phyloP scores from a whole-genome alignment of 2,888 invertebrate genomes.

The Drosophila subquinaria region DNA sequence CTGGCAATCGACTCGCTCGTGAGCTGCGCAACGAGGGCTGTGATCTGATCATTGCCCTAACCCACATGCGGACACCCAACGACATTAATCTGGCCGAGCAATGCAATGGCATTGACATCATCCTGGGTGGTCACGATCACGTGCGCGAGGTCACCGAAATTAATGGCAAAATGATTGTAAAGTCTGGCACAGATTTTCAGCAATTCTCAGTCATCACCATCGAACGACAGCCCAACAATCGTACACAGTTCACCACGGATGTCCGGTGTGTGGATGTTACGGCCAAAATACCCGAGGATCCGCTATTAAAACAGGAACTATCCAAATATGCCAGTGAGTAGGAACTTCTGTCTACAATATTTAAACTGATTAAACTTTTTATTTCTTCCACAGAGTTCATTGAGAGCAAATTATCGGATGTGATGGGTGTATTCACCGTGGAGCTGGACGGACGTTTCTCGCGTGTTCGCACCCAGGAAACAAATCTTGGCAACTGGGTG shows the following conservation, averaged over 20 bases:
- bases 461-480: slow-evolving; percentile 92
- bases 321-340: slow-evolving; percentile 88
- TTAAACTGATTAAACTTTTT: neutral
- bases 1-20: slow-evolving; percentile 91
- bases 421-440: slow-evolving; percentile 93
- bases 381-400: slow-evolving; percentile 88
- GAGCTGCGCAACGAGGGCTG: slow-evolving; percentile 89
- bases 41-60: slow-evolving; percentile 95
- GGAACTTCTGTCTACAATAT: too few relatives aligned
- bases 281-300: slow-evolving; percentile 90
- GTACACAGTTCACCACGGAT: slow-evolving; percentile 80
- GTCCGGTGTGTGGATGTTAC: slow-evolving; percentile 90
- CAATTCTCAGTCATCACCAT: slow-evolving; percentile 93
- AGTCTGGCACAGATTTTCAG: slow-evolving; percentile 96
- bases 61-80: slow-evolving; percentile 97
- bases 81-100: slow-evolving; percentile 93
- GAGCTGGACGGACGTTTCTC: slow-evolving; percentile 94
- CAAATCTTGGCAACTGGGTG: slow-evolving; percentile 95
- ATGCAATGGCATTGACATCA: slow-evolving; percentile 93
- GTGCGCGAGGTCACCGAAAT: slow-evolving; percentile 91
- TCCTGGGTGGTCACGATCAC: slow-evolving; percentile 97
- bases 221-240: slow-evolving; percentile 86
- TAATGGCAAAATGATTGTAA: slow-evolving; percentile 93
- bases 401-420: slow-evolving; percentile 93
- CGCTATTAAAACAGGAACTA: slow-evolving; percentile 89